Base-by-base conservation (phyloP, 1,140 invertebrate genomes). In the Ceratitis capitata region DNA sequence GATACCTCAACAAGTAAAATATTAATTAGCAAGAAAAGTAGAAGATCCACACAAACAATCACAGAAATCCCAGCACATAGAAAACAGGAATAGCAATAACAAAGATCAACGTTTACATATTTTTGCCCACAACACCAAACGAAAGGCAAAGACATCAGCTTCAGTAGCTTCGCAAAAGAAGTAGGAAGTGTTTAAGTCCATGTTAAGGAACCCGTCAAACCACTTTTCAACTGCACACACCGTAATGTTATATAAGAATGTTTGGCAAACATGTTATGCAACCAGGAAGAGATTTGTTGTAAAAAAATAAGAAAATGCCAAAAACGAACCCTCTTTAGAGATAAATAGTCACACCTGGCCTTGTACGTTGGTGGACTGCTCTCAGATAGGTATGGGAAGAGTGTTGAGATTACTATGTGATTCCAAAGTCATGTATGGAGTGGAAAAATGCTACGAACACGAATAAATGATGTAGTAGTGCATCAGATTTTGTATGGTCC, bases 241-340 rank as follows among this genome's bases (percentile, higher is more conserved):
- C 69, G 6, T 45, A 78, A 78, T 32, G 45, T 78, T 45, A 78
- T 78, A 42, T 78, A 78, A 78, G 39, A 45, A 32, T 32, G n/a
- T 78, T 78, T 78, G 69, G 39, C 69, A 78, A 78, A 78, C 69
- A 78, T 45, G 69, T 78, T 78, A 78, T 78, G 69, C n/a, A 78
- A 78, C 69, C 69, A 78, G 69, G 69, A 78, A 78, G 69, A 78
- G 69, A 45, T 45, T 45, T 45, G n/a, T 14, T 7, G 29, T 45
- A 26, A 47, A 78, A 1, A 78, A 78, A 45, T 23, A 42, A 23
- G 42, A 45, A 78, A 69, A 5, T 69, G 1, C 39, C 10, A 26
- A 12, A 45, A n/a, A n/a, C n/a, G n/a, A n/a, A 78, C 69, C 69
- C 69, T 78, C 23, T 64, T 45, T 7, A n/a, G n/a, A 0, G 39